Conservation (phyloP, 2,888 invertebrate genomes). For the Cybosia mesomella region DNA sequence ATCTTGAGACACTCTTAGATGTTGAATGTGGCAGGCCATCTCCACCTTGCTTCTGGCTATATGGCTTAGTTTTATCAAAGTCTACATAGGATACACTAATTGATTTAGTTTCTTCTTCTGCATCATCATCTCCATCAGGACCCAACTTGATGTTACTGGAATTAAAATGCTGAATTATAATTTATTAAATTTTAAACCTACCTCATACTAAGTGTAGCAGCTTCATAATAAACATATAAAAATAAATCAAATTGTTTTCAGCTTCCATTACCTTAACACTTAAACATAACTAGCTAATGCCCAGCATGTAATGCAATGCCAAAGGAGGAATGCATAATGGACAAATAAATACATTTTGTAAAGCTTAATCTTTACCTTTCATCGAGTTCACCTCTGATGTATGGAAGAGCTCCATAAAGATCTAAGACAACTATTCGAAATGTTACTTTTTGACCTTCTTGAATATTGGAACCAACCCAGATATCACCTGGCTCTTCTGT, state of each 20-base stretch:
- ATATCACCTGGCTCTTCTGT: slow-evolving; percentile 78
- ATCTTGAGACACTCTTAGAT: slow-evolving; percentile 50
- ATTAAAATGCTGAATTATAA: slow-evolving; percentile 22
- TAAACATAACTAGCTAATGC: no score
- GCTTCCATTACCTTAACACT: no score
- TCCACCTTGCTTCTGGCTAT: slow-evolving; percentile 62
- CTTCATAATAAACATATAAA: no score
- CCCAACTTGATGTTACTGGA: slow-evolving; percentile 67
- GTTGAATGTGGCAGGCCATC: slow-evolving; percentile 57
- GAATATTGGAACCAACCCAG: slow-evolving; percentile 87
- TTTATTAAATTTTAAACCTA: no score
- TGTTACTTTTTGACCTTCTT: slow-evolving; percentile 87
- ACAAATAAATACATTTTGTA: no score
- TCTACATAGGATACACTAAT: slow-evolving; percentile 74
- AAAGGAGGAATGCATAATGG: no score
- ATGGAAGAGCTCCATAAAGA: slow-evolving; percentile 87
- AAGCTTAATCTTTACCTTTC: slow-evolving; percentile 69
- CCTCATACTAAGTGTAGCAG: no score
- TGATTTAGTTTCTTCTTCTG: slow-evolving; percentile 54
- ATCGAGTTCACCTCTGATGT: slow-evolving; percentile 88
- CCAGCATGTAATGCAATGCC: no score
- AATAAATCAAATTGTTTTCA: no score
- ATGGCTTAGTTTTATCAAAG: slow-evolving; percentile 80
- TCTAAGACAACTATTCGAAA: slow-evolving; percentile 88
- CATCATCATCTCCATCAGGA: slow-evolving; percentile 71